Percentiles rank a stretch among this genome's conserved stretches.
These are phyloP conservation scores for Anorthoa munda DNA, from an alignment of 2,888 invertebrate genomes.

Conservation along the genomic window DNA sequence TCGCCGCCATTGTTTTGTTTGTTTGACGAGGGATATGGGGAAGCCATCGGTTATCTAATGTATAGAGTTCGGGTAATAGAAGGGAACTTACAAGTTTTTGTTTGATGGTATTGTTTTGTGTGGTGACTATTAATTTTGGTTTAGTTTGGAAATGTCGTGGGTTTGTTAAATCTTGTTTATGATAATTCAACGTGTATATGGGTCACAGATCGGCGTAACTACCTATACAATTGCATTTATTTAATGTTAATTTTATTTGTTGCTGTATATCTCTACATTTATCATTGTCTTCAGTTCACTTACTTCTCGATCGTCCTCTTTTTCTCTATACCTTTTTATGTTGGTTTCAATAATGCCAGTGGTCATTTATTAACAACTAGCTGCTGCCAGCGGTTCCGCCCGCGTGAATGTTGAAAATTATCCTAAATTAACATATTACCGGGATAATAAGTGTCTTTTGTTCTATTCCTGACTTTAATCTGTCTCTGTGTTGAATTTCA, in stretches of 20 bases:
- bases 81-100: slow-evolving; percentile 51
- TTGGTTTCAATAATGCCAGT: neutral
- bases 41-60: slow-evolving; percentile 59
- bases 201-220: neutral
- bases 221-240: neutral
- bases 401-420: no score
- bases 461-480: no score
- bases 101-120: slow-evolving; percentile 28
- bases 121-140: slow-evolving; percentile 29
- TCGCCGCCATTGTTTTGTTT: slow-evolving; percentile 68
- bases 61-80: slow-evolving; percentile 65
- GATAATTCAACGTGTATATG: neutral
- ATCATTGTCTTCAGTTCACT: neutral
- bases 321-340: neutral
- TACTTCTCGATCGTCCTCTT: neutral
- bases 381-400: no score
- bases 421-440: no score
- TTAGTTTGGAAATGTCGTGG: neutral
- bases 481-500: no score
- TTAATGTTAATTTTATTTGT: neutral
- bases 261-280: neutral
- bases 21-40: slow-evolving; percentile 64
- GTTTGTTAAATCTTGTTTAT: neutral
- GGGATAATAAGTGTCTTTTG: no score
- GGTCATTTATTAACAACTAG: neutral